phyloP scores from a whole-genome alignment of 1,140 invertebrate genomes.

The Harpegnathos saltator region DNA sequence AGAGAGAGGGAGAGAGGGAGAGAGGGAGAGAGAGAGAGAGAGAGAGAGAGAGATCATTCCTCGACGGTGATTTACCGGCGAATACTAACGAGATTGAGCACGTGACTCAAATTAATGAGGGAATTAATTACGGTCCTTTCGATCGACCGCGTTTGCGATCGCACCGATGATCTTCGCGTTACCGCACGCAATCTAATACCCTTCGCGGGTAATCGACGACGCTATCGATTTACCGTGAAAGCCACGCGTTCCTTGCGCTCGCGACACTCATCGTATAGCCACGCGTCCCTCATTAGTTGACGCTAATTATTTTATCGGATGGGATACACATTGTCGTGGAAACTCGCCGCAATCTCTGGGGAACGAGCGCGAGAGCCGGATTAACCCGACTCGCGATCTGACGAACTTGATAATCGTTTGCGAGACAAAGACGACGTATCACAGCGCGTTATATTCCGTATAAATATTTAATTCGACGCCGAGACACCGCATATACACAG shows the following conservation, averaged over 20 bases:
- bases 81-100: constrained; percentile 41
- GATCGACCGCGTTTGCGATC: constrained; percentile 11
- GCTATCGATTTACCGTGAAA: constrained; percentile 38
- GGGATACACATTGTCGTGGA: constrained; percentile 21
- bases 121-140: constrained; percentile 45
- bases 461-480: constrained; percentile 28
- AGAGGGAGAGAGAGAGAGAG: too few species aligned
- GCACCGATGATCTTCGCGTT: constrained; percentile 48
- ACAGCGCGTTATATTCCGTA: constrained; percentile 21
- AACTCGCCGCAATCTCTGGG: constrained; percentile 17
- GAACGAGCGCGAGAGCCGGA: background rate
- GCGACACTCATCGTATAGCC: constrained; percentile 10
- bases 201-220: constrained; percentile 40
- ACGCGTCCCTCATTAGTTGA: constrained; percentile 24
- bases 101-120: constrained; percentile 54
- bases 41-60: constrained; percentile 28
- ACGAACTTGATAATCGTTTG: constrained; percentile 2
- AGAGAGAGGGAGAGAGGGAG: constrained; percentile 1
- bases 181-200: constrained; percentile 41
- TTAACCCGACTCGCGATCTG: background rate
- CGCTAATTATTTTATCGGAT: constrained; percentile 43
- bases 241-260: constrained; percentile 16
- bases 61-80: constrained; percentile 23
- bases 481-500: constrained; percentile 9
- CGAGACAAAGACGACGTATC: background rate